phyloP scores from a whole-genome alignment of 2,797 vertebrate genomes.

The Pelochelys cantorii region DNA sequence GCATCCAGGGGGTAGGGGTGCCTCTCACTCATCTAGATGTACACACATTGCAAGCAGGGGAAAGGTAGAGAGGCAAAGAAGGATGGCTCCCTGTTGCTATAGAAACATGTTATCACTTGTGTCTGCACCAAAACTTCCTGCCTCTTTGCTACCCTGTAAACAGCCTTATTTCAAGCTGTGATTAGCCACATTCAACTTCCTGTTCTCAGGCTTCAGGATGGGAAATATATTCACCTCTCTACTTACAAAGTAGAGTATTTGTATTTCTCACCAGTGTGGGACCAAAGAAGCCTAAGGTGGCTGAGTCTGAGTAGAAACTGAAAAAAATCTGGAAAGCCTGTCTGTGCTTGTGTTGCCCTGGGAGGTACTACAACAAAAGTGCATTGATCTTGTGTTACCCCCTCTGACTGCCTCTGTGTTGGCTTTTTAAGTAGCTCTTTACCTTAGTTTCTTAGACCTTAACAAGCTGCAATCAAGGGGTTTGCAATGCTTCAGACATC shows the following conservation, averaged over 20 bases:
- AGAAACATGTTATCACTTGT: background rate
- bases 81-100: background rate
- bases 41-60: background rate
- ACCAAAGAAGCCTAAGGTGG: background rate
- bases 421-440: conserved; percentile 31
- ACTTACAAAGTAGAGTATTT: conserved; percentile 16
- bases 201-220: background rate
- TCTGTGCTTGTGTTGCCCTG: background rate
- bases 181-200: background rate
- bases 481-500: background rate
- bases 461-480: background rate
- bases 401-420: background rate
- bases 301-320: background rate
- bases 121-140: background rate
- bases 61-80: background rate
- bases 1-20: background rate
- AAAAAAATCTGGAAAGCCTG: background rate
- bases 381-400: conserved; percentile 4
- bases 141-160: background rate
- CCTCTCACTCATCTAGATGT: background rate
- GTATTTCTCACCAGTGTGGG: background rate
- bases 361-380: background rate
- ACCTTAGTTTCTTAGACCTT: background rate
- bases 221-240: background rate
- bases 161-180: background rate